Conservation (phyloP, 2,888 invertebrate genomes). For the Scaptomyza caliginosa region DNA sequence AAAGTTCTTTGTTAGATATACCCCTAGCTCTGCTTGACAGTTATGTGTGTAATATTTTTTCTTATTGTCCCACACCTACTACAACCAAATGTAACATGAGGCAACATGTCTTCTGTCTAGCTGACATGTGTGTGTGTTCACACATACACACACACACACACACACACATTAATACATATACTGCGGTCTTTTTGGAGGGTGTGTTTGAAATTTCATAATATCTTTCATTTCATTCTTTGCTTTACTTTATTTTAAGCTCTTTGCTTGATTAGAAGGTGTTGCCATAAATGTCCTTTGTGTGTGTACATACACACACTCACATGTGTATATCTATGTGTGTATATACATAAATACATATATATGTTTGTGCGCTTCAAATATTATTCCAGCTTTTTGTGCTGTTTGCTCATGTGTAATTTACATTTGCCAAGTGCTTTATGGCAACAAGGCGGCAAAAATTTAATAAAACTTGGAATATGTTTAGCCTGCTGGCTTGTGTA, state of each 20-base stretch:
- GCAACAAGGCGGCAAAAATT: conserved; percentile 61
- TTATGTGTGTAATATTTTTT: conserved; percentile 72
- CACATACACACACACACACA: conserved; percentile 17
- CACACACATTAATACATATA: conserved; percentile 14
- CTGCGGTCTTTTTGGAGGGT: conserved; percentile 45
- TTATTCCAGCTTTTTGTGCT: conserved; percentile 57
- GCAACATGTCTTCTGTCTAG: conserved; percentile 21
- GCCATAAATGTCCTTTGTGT: conserved; percentile 69
- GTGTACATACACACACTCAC: neutral
- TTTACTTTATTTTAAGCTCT: conserved; percentile 79
- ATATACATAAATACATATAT: no score
- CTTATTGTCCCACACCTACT: conserved; percentile 24
- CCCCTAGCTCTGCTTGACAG: conserved; percentile 56
- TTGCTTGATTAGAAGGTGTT: conserved; percentile 80
- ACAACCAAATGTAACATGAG: conserved; percentile 9
- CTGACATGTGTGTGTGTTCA: conserved; percentile 26
- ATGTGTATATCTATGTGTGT: conserved; percentile 12
- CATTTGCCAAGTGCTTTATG: conserved; percentile 69
- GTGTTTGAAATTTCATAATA: conserved; percentile 78
- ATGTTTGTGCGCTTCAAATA: conserved; percentile 46
- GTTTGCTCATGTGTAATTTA: conserved; percentile 70
- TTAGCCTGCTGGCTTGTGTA: conserved; percentile 7
- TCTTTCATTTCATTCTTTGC: conserved; percentile 77
- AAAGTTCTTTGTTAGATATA: conserved; percentile 11
- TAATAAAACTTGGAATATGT: conserved; percentile 63